Evolutionary conservation across 2,113 vertebrate species (phyloP), one percentile per base, ranked within the genome.

Genomic region (Emydura subglobosa): DNA sequence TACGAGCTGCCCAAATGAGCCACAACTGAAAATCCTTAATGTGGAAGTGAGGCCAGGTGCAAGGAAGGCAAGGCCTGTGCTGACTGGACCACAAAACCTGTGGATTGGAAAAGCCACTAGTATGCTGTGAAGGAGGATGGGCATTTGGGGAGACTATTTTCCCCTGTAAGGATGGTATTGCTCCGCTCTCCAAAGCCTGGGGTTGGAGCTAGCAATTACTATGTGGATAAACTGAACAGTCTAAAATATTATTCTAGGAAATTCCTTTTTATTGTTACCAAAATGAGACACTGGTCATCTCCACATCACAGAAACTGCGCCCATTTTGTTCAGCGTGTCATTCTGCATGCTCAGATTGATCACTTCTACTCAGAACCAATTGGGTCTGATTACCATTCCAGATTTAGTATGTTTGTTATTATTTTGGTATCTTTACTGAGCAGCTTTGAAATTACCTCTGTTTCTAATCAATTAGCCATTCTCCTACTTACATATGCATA

Each of bases 11-110:
- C 13, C 86, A 87, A 92, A 92, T 42, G 81, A 88, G 10, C 25
- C 91, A 55, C 59, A 94, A 47, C 82, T 88, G 91, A 93, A 92
- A 93, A 95, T 76, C 79, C 34, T 85, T 91, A 42, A 4, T 61
- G 83, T 24, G 4, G 4, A 90, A 83, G 88, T 5, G 16, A 68
- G 83, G 87, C 80, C 31, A 76, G 59, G 87, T 11, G 27, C 93
- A 92, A 27, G 86, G 34, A 94, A 86, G 49, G 72, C 7, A 76
- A 94, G 29, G 12, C 19, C 31, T 86, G 31, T 79, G 84, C 68
- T 92, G 82, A 82, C 24, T 82, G 24, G 57, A 39, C 82, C 57
- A 82, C 82, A 91, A 44, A 1, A 78, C 25, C 3, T 87, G 82
- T n/a, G 10, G 93, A 85, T 85, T 6, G 86, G 29, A 25, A 74